Evolutionary conservation across 2,113 vertebrate genomes (phyloP).

Genomic region (Grus americana): DNA sequence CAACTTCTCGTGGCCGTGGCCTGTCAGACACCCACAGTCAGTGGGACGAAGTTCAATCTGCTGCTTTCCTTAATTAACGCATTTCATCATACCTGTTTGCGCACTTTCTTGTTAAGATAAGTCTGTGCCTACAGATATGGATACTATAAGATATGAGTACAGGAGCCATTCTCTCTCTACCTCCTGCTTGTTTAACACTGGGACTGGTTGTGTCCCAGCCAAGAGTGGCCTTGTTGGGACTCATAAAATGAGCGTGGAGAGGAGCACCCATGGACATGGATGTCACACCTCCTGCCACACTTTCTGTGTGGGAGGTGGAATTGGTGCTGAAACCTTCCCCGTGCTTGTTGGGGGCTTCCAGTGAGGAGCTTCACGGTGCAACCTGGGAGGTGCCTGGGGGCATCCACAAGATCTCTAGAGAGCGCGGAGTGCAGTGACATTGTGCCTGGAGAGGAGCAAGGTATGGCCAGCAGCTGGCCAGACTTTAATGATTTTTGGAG

Average conservation of each 20-base stretch:
- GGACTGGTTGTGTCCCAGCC: background rate
- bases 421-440: background rate
- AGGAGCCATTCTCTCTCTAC: background rate
- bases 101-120: background rate
- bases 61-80: background rate
- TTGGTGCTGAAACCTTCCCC: background rate
- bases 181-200: background rate
- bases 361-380: background rate
- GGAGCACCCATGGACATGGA: background rate
- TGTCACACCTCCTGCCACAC: background rate
- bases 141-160: background rate
- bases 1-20: accelerated
- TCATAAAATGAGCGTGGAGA: no score
- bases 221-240: background rate
- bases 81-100: background rate
- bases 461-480: background rate
- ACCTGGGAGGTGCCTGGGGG: no score
- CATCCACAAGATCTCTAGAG: background rate
- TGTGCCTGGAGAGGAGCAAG: background rate
- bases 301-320: background rate
- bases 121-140: background rate
- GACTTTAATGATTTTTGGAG: background rate
- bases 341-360: background rate
- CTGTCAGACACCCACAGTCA: background rate
- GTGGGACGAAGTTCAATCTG: background rate